A percentile compares a stretch with the other conserved stretches of the same genome.
Evolutionary conservation across 2,888 invertebrate genomes (phyloP).

Genomic region (Onthophagus sagittarius): DNA sequence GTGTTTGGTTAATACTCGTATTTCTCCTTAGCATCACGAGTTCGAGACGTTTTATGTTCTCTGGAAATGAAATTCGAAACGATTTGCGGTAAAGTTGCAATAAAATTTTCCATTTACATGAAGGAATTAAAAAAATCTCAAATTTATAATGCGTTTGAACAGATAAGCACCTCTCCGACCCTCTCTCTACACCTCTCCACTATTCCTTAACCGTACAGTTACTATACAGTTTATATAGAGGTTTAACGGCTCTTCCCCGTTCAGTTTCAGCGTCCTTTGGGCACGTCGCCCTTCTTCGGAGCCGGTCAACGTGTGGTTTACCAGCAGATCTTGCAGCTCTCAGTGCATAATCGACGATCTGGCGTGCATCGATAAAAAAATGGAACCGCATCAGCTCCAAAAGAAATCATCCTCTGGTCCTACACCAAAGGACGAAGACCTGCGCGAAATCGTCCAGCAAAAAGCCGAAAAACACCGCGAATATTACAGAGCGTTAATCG

Average conservation of each 20-base stretch:
- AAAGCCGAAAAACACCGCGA: slow-evolving; percentile 41
- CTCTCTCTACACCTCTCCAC: background rate
- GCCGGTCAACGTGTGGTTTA: slow-evolving; percentile 16
- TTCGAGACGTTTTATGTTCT: background rate
- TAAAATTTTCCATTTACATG: background rate
- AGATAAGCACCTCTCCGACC: background rate
- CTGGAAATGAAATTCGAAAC: background rate
- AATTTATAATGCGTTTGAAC: background rate
- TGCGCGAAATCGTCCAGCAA: slow-evolving; percentile 35
- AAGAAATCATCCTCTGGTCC: background rate
- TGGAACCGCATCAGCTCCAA: slow-evolving; percentile 12
- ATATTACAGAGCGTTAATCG: slow-evolving; percentile 33
- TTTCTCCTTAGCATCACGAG: background rate
- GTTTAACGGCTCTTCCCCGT: slow-evolving; percentile 13
- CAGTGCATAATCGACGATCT: slow-evolving; percentile 37
- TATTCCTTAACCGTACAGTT: background rate
- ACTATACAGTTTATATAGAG: background rate
- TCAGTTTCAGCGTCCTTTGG: slow-evolving; percentile 44
- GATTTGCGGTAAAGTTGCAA: background rate
- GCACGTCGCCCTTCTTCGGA: slow-evolving; percentile 27
- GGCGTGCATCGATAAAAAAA: background rate
- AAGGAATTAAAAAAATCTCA: background rate
- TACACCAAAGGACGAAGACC: slow-evolving; percentile 22
- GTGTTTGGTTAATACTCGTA: background rate
- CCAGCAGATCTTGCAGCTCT: slow-evolving; percentile 23